Evolutionary conservation across 1,140 invertebrate genomes (phyloP).

Genomic region (Nasonia giraulti): DNA sequence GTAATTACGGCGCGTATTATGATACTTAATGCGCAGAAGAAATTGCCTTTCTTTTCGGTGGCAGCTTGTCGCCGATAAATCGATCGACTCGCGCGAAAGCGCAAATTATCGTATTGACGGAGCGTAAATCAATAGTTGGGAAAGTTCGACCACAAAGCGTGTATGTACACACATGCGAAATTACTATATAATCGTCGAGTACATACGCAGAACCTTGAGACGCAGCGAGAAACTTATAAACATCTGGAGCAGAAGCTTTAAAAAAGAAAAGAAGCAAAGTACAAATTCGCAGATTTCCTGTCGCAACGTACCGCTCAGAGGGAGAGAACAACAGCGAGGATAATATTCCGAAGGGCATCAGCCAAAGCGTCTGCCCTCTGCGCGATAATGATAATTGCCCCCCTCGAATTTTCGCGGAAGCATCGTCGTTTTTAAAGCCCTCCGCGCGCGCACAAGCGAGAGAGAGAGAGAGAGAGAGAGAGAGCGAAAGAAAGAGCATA

Average conservation of each 20-base stretch:
- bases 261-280: not conserved
- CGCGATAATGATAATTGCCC: constrained; percentile 16
- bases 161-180: not conserved
- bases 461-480: not conserved
- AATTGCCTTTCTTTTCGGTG: not conserved
- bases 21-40: not conserved
- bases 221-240: not conserved
- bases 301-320: not conserved
- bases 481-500: not conserved
- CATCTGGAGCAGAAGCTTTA: not conserved
- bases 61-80: not conserved
- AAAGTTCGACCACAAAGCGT: not conserved
- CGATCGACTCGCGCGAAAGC: not conserved
- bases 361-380: not conserved
- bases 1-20: not conserved
- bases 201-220: not conserved
- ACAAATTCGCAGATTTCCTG: not conserved
- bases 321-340: not conserved
- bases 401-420: constrained; percentile 8
- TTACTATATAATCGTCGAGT: not conserved
- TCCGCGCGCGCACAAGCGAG: not conserved
- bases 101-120: not conserved
- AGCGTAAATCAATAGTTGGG: not conserved
- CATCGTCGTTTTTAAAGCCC: not conserved
- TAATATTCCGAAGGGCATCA: not conserved